These are phyloP conservation scores for Petaurus breviceps DNA, from an alignment of 2,113 vertebrate species.

Conservation along the genomic window DNA sequence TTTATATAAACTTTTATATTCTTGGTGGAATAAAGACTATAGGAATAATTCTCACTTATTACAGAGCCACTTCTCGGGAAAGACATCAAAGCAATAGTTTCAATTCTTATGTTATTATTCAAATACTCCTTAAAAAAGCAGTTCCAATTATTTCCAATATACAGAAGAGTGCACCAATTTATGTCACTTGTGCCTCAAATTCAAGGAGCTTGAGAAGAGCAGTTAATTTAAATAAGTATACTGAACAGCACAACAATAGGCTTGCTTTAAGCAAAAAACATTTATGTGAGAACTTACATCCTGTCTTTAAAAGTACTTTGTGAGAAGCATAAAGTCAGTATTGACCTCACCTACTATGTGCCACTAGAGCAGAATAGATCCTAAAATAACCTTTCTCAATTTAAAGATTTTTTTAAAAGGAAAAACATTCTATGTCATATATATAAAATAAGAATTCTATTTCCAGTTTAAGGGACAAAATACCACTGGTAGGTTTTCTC, in stretches of 20 bases:
- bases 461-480: too few relatives aligned
- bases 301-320: neutral
- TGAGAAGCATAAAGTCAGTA: neutral
- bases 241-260: neutral
- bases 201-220: constrained; percentile 32
- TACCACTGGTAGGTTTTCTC: too few relatives aligned
- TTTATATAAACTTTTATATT: neutral
- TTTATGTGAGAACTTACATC: neutral
- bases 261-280: neutral
- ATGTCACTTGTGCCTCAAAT: neutral
- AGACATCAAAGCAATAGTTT: neutral
- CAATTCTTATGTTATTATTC: neutral
- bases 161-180: neutral
- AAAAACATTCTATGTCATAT: neutral
- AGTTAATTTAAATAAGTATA: neutral
- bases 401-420: neutral
- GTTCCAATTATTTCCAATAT: neutral
- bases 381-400: neutral
- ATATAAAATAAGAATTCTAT: too few relatives aligned
- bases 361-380: neutral
- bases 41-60: neutral
- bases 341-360: neutral
- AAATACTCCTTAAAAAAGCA: neutral
- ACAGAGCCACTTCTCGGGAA: neutral
- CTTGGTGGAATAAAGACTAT: neutral